Percentiles rank a stretch among this genome's conserved stretches.
These are phyloP conservation scores for Procambarus virginalis DNA, from an alignment of 1,140 invertebrate genomes.

Conservation along the genomic window DNA sequence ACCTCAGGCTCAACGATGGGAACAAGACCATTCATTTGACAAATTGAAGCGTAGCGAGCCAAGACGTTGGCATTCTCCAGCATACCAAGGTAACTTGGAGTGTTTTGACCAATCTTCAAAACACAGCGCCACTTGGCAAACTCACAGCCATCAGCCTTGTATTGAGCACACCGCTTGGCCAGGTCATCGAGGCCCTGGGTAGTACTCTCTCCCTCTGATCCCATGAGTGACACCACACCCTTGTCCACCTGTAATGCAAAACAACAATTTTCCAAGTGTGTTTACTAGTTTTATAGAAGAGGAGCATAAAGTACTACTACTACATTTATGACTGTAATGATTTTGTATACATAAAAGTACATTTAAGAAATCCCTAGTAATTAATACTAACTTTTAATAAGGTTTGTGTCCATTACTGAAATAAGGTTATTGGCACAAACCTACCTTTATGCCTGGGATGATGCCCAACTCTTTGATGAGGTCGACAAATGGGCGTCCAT, in stretches of 20 bases:
- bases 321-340: too few species aligned
- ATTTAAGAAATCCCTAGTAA: too few species aligned
- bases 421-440: background rate
- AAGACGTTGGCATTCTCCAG: constrained; percentile 96
- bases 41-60: constrained; percentile 96
- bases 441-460: constrained; percentile 91
- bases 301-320: too few species aligned
- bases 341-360: too few species aligned
- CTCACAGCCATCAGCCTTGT: constrained; percentile 98
- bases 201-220: constrained; percentile 94
- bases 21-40: constrained; percentile 95
- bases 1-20: constrained; percentile 97
- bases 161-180: constrained; percentile 94
- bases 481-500: constrained; percentile 88
- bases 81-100: constrained; percentile 92
- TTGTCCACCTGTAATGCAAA: constrained; percentile 78
- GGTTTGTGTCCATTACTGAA: too few species aligned
- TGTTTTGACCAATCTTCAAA: constrained; percentile 92
- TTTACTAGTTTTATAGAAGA: too few species aligned
- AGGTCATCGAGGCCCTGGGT: constrained; percentile 98
- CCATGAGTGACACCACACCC: constrained; percentile 90
- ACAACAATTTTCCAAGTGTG: background rate
- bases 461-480: constrained; percentile 88
- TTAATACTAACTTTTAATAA: too few species aligned
- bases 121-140: constrained; percentile 99